Percentiles rank a stretch among this genome's conserved stretches.
Evolutionary conservation across 2,888 invertebrate species (phyloP).

Genomic region (Macaria notata): DNA sequence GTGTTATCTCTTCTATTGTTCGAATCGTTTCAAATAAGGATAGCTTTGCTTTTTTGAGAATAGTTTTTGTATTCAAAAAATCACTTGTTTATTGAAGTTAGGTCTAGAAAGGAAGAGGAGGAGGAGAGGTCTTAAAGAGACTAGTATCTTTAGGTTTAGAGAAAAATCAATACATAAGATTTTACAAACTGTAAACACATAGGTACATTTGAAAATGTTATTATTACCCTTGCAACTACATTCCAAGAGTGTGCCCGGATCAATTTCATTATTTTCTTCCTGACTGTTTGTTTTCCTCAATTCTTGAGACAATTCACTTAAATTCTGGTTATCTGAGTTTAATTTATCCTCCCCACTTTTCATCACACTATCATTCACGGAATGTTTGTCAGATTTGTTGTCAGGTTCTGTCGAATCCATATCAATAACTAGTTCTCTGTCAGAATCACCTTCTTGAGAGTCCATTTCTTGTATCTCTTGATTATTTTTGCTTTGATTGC

Average conservation of each 20-base stretch:
- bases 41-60: too few relatives aligned
- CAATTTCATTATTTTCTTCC: background rate
- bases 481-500: background rate
- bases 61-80: too few relatives aligned
- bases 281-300: background rate
- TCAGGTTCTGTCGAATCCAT: background rate
- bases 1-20: too few relatives aligned
- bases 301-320: background rate
- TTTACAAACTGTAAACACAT: too few relatives aligned
- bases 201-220: too few relatives aligned
- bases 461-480: background rate
- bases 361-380: background rate
- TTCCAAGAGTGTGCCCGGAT: background rate
- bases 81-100: too few relatives aligned
- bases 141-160: too few relatives aligned
- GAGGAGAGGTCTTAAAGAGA: too few relatives aligned
- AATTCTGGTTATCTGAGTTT: background rate
- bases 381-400: background rate
- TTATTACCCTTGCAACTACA: constrained; percentile 13
- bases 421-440: background rate
- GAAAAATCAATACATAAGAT: too few relatives aligned
- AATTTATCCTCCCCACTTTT: too few relatives aligned
- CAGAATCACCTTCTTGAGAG: background rate
- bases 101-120: too few relatives aligned
- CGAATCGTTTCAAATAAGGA: too few relatives aligned